Evolutionary conservation across 2,797 vertebrate genomes (phyloP), one percentile per base, ranked within the genome.

Genomic region (Premnoplex brunnescens): DNA sequence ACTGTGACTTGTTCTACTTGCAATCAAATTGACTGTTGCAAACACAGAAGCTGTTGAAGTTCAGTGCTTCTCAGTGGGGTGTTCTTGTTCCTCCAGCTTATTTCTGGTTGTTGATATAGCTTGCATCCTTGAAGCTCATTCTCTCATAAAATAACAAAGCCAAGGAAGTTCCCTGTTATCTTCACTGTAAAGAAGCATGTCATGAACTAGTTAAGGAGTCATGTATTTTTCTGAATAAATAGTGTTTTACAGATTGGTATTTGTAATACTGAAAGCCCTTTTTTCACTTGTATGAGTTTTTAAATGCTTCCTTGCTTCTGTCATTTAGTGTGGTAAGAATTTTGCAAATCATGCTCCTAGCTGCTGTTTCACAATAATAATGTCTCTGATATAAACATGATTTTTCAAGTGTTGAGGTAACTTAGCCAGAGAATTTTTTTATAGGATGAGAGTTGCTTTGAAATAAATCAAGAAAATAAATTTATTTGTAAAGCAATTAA

Each of bases 1-100:
- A 83, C 90, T 85, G 93, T 91, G 96, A 78, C 91, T 71, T 96
- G 91, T 96, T 96, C 96, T 93, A 95, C 89, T 96, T 97, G 52
- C 76, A 90, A 75, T 69, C 83, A 96, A 96, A 96, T 92, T 96
- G 96, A 95, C 87, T 96, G 85, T 87, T 85, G 88, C 75, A 93
- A 95, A 89, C 89, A 83, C 75, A 94, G 89, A 94, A 97, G 94
- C 93, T 97, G 95, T 91, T 94, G 94, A 94, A 89, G 88, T 93
- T 93, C 91, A 91, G 67, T 75, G 79, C 90, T 89, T 95, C 94
- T 89, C 93, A 88, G 87, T 85, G 44, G 90, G 96, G 60, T 68
- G 49, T 77, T 81, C 82, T 93, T 93, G 76, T 95, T 94, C 71
- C 63, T 88, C 60, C 7, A 13, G 71, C 30, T 73, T 91, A 37